Evolutionary conservation across 2,888 invertebrate genomes (phyloP).

Genomic region (Crossocerus cetratus): DNA sequence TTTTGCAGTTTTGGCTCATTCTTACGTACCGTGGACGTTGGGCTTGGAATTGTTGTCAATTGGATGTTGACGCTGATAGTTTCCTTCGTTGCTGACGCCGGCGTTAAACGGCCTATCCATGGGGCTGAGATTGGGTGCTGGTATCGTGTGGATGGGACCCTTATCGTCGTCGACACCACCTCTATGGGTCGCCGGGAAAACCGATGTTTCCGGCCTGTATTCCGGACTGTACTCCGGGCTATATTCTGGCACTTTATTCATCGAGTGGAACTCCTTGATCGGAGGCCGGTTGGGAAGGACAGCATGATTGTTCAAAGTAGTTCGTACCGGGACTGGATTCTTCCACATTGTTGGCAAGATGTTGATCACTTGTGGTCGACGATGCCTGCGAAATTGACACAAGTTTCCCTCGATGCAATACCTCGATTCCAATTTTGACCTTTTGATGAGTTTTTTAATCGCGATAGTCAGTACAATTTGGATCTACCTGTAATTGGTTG

Average conservation of each 20-base stretch:
- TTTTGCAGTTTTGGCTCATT: background rate
- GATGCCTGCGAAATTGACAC: constrained; percentile 49
- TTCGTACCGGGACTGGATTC: constrained; percentile 61
- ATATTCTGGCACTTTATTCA: constrained; percentile 64
- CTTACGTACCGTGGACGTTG: constrained; percentile 51
- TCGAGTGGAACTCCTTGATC: constrained; percentile 68
- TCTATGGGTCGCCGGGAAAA: constrained; percentile 63
- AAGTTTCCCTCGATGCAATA: background rate
- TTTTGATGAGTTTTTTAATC: background rate
- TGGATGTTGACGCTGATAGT: constrained; percentile 44
- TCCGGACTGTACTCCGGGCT: constrained; percentile 62
- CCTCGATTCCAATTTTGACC: background rate
- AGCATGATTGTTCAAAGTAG: constrained; percentile 57
- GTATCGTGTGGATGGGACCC: constrained; percentile 91
- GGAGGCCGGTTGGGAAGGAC: constrained; percentile 66
- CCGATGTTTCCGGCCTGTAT: constrained; percentile 61
- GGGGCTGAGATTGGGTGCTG: constrained; percentile 88
- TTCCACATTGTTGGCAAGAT: constrained; percentile 55
- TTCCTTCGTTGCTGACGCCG: constrained; percentile 57
- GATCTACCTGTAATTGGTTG: constrained; percentile 65
- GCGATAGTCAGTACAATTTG: background rate
- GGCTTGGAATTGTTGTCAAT: constrained; percentile 46
- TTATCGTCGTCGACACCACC: constrained; percentile 75
- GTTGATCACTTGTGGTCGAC: constrained; percentile 67
- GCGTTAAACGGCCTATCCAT: constrained; percentile 81